These are phyloP conservation scores for Henricia sp. DNA, from an alignment of 53 echinoderm and acorn worm genomes.

Conservation along the genomic window DNA sequence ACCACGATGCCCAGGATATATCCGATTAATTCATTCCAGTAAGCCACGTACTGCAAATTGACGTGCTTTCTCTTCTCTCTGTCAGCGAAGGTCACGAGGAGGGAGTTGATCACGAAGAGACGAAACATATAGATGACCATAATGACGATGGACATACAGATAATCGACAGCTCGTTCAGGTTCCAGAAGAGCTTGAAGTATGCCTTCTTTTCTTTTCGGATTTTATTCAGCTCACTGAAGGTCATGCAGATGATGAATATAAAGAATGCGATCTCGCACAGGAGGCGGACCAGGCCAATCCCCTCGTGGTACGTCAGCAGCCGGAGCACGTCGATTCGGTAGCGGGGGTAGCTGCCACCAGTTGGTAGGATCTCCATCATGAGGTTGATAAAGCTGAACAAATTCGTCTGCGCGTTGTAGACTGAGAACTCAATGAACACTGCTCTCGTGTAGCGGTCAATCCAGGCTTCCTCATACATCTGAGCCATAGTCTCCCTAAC, in stretches of 20 bases:
- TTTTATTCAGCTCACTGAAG: conserved; percentile 65
- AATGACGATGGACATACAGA: conserved; percentile 72
- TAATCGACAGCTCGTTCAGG: conserved; percentile 79
- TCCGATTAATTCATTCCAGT: conserved; percentile 93
- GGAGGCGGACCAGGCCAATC: conserved; percentile 79
- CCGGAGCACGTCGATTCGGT: conserved; percentile 75
- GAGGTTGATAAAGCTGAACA: conserved; percentile 85
- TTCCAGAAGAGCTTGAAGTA: conserved; percentile 91
- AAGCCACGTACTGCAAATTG: conserved; percentile 95
- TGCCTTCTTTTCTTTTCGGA: conserved; percentile 63
- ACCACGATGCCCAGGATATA: conserved; percentile 88
- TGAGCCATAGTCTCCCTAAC: not conserved
- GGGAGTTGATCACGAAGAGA: conserved; percentile 66
- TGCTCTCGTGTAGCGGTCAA: conserved; percentile 81
- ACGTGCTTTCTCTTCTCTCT: conserved; percentile 48
- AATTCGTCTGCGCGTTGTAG: conserved; percentile 92
- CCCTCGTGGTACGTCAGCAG: conserved; percentile 75
- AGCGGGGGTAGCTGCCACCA: conserved; percentile 69
- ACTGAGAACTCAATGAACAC: conserved; percentile 88
- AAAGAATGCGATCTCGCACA: conserved; percentile 80
- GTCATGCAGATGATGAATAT: conserved; percentile 85
- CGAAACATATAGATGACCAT: conserved; percentile 92
- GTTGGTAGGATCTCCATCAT: conserved; percentile 84
- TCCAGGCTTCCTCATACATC: conserved; percentile 81
- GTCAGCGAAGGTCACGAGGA: conserved; percentile 52